A percentile compares a stretch with the other conserved stretches of the same genome.
phyloP scores from a whole-genome alignment of 2,113 vertebrate genomes.

The Myotis lucifugus region DNA sequence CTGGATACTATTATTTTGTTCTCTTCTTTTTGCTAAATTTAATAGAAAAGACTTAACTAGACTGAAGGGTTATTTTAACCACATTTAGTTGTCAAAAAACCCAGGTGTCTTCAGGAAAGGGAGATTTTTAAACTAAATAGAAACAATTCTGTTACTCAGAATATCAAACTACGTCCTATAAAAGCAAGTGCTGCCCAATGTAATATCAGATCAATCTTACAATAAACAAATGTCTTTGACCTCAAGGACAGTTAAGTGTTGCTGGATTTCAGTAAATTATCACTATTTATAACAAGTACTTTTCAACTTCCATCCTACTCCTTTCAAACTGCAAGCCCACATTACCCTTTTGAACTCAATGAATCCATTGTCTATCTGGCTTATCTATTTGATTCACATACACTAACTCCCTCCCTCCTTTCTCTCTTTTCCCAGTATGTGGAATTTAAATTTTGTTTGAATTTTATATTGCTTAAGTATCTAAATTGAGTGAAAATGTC shows the following conservation, averaged over 20 bases:
- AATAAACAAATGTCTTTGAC: neutral
- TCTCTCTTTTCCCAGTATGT: neutral
- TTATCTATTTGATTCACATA: neutral
- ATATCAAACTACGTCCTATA: neutral
- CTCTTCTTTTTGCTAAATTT: slow-evolving; percentile 7
- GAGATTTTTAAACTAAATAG: slow-evolving; percentile 25
- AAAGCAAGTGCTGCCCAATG: slow-evolving; percentile 23
- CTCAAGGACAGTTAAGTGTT: neutral
- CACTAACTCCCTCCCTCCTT: neutral
- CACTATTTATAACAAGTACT: neutral
- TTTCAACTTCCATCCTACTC: neutral
- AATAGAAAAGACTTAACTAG: neutral
- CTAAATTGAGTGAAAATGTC: neutral
- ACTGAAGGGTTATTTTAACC: neutral
- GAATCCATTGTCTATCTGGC: neutral
- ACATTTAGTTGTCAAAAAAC: neutral
- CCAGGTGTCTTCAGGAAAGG: neutral
- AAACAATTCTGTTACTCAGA: neutral
- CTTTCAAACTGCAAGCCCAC: neutral
- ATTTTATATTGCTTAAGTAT: neutral
- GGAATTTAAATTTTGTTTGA: neutral
- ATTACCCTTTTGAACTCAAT: neutral
- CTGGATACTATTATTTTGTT: neutral
- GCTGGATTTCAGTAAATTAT: neutral
- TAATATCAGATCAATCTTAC: neutral